Conservation (phyloP, 2,113 vertebrate genomes). For the Engystomops pustulosus region DNA sequence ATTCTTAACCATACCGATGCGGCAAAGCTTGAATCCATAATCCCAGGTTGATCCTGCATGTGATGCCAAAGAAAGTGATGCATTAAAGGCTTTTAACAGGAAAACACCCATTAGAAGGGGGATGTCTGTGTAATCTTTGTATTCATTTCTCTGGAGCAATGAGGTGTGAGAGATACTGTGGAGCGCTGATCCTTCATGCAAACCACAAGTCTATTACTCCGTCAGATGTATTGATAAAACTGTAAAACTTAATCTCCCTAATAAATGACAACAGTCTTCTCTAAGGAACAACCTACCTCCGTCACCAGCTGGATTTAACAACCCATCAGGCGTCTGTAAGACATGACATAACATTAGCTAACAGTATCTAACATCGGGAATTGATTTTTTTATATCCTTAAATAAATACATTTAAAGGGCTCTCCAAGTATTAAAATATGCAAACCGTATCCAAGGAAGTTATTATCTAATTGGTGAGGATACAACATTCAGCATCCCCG, state of each 20-base stretch:
- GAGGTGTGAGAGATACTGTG: conserved; percentile 15
- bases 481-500: no score
- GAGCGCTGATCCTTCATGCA: conserved; percentile 27
- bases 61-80: conserved; percentile 10
- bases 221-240: conserved; percentile 28
- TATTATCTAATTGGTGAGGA: no score
- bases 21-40: not conserved
- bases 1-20: not conserved
- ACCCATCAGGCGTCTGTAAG: not conserved
- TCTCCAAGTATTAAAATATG: no score
- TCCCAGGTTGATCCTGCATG: conserved; percentile 29
- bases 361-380: not conserved
- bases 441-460: no score
- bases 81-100: conserved; percentile 29
- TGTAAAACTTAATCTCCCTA: conserved; percentile 21
- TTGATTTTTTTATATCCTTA: not conserved
- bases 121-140: conserved; percentile 16
- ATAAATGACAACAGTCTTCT: conserved; percentile 30
- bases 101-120: conserved; percentile 29
- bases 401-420: no score
- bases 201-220: conserved; percentile 35
- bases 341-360: not conserved
- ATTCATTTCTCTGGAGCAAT: conserved; percentile 17
- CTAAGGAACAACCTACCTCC: not conserved
- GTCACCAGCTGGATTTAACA: not conserved